Evolutionary conservation across 1,140 invertebrate genomes (phyloP), one percentile per base, ranked within the genome.

Genomic region (Hestina assimilis): DNA sequence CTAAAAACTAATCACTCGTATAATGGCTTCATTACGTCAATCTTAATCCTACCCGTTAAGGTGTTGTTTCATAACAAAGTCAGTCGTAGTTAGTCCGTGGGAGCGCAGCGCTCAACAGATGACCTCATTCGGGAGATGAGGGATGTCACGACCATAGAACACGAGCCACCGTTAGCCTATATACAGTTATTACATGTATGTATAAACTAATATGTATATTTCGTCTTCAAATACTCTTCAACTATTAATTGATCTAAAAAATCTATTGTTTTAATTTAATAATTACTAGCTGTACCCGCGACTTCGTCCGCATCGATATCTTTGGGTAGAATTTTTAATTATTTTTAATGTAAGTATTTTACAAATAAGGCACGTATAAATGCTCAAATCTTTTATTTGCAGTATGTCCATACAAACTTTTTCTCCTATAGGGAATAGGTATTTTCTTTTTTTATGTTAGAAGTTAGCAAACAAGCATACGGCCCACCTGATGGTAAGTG

Each of bases 101-200:
- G 69, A 71, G 64, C 68, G 59, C 31, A 51, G 26, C 33, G 15
- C 20, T 40, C 12, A 31, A 28, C 20, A 14, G 47, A 40, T 50
- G 47, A 19, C 31, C 46, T 38, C 47, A 14, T 46, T 24, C 60
- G 45, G 40, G 23, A n/a, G 54, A 64, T 47, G 63, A 61, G 59
- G 47, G 61, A 64, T 65, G 64, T 71, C 69, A 71, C 69, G 69
- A 68, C 51, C 54, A 33, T 42, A 23, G 28, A 61, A 61, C 67
- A 70, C 65, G 64, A 62, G 15, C 56, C 38, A 42, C 31, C 14
- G 52, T 35, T 38, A 31, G 45, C 35, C 45, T 47, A 40, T 19
- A 41, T 42, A 41, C 19, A 23, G 40, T 11, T 20, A 23, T 21
- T n/a, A 15, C 5, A 14, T 19, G 20, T 41, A 43, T 15, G 21